phyloP scores from a whole-genome alignment of 2,888 invertebrate species.

The Nomada hirtipes region DNA sequence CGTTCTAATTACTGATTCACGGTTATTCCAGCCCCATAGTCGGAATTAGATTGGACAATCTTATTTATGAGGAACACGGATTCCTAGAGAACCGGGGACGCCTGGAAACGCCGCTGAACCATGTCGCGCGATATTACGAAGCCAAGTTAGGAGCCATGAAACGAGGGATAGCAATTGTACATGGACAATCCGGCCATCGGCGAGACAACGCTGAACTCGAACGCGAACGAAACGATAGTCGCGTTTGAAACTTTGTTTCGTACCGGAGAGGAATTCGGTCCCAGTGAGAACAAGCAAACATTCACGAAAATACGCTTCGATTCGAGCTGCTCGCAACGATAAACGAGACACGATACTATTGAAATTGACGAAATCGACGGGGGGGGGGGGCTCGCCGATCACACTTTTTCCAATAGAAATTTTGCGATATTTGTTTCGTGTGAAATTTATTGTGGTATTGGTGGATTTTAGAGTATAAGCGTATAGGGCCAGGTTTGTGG shows the following conservation, averaged over 20 bases:
- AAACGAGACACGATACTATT: not conserved
- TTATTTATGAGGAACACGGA: conserved; percentile 56
- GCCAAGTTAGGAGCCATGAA: conserved; percentile 46
- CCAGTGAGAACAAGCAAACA: conserved; percentile 21
- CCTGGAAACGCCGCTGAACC: conserved; percentile 23
- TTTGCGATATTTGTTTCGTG: not conserved
- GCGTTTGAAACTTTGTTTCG: conserved; percentile 51
- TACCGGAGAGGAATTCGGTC: conserved; percentile 37
- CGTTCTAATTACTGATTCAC: conserved; percentile 49
- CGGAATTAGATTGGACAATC: conserved; percentile 53
- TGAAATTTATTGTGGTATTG: not conserved
- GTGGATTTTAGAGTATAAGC: too few relatives aligned
- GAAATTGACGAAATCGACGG: conserved; percentile 7
- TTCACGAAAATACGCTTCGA: conserved; percentile 9
- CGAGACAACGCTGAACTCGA: conserved; percentile 31
- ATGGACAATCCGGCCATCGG: conserved; percentile 43
- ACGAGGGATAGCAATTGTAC: conserved; percentile 42
- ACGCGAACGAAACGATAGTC: conserved; percentile 31
- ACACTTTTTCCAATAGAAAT: not conserved
- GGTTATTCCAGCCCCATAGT: conserved; percentile 30
- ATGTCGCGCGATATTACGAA: conserved; percentile 37
- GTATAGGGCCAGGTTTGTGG: too few relatives aligned
- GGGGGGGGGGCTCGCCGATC: too few relatives aligned
- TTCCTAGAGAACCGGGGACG: conserved; percentile 43
- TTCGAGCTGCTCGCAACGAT: not conserved